Percentiles rank a stretch among this genome's conserved stretches.
phyloP scores from a whole-genome alignment of 2,888 invertebrate genomes.

The Lottia gigantea region DNA sequence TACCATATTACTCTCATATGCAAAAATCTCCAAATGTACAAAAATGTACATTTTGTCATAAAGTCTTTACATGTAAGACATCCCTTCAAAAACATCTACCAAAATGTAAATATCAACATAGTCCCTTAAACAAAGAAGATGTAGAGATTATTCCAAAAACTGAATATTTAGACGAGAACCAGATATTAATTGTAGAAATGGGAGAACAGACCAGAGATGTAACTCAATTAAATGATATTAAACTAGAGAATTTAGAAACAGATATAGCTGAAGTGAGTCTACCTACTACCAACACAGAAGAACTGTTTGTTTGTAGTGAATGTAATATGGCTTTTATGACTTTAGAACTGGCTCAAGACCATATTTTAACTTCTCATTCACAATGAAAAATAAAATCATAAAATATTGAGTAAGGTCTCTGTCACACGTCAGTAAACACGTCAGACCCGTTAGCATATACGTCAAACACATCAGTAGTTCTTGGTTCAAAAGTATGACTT shows the following conservation, averaged over 20 bases:
- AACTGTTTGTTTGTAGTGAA: slow-evolving; percentile 49
- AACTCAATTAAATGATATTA: slow-evolving; percentile 7
- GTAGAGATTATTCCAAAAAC: slow-evolving; percentile 15
- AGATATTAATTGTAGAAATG: slow-evolving; percentile 10
- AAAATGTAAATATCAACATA: slow-evolving; percentile 36
- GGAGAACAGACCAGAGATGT: slow-evolving; percentile 10
- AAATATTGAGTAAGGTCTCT: no score
- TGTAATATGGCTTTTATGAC: slow-evolving; percentile 41
- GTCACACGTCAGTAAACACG: no score
- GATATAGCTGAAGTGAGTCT: slow-evolving; percentile 15
- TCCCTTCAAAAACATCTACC: slow-evolving; percentile 39
- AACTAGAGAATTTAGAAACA: slow-evolving; percentile 2
- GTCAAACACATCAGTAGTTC: no score
- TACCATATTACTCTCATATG: no score
- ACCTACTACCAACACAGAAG: slow-evolving; percentile 27
- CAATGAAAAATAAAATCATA: slow-evolving; percentile 11
- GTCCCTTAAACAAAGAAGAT: slow-evolving; percentile 2
- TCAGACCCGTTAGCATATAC: no score
- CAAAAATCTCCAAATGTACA: no score
- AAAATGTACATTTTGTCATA: slow-evolving; percentile 38
- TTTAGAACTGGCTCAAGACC: slow-evolving; percentile 39
- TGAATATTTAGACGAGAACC: slow-evolving; percentile 13
- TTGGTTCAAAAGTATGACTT: no score
- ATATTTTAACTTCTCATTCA: slow-evolving; percentile 39
- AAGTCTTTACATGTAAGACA: slow-evolving; percentile 36